A percentile compares a stretch with the other conserved stretches of the same genome.
Conservation (phyloP, 2,888 invertebrate species). For the Cordylochernes scorpioides region DNA sequence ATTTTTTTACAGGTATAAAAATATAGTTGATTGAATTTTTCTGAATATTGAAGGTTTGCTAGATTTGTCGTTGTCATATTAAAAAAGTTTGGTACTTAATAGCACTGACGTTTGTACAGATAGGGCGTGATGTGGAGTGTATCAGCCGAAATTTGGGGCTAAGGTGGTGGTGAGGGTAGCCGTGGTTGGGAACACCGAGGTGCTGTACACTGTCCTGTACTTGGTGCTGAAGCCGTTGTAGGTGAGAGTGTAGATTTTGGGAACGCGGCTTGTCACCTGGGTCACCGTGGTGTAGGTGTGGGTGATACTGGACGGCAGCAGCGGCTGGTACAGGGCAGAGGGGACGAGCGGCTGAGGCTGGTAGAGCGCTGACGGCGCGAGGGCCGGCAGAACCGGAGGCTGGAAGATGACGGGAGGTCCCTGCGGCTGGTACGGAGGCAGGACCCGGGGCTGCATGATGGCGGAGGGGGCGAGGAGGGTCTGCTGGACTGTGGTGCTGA, state of each 20-base stretch:
- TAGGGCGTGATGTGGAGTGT: no score
- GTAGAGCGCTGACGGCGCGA: no score
- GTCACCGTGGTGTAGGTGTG: constrained; percentile 11
- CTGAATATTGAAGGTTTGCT: no score
- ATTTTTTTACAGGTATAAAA: no score
- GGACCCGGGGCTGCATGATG: constrained; percentile 9
- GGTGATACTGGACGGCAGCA: constrained; percentile 13
- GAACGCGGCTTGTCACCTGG: constrained; percentile 11
- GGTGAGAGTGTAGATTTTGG: constrained; percentile 15
- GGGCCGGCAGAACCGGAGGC: no score
- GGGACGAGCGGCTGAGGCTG: constrained; percentile 12
- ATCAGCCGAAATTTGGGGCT: no score
- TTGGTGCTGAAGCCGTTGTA: constrained; percentile 16
- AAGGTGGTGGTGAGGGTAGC: constrained; percentile 9
- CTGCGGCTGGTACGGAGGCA: constrained; percentile 12
- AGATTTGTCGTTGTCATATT: no score
- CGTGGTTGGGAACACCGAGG: constrained; percentile 13
- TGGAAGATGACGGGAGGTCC: constrained; percentile 12
- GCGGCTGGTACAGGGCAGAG: constrained; percentile 13
- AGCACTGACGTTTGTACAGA: no score
- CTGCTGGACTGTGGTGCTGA: constrained; percentile 12
- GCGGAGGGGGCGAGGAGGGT: constrained; percentile 13
- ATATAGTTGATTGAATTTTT: no score
- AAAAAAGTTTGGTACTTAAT: no score
- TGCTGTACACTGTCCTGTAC: constrained; percentile 15